Percentiles rank a stretch among this genome's conserved stretches.
These are phyloP conservation scores for Caracal caracal DNA, from an alignment of 2,113 vertebrate species.

Conservation along the genomic window DNA sequence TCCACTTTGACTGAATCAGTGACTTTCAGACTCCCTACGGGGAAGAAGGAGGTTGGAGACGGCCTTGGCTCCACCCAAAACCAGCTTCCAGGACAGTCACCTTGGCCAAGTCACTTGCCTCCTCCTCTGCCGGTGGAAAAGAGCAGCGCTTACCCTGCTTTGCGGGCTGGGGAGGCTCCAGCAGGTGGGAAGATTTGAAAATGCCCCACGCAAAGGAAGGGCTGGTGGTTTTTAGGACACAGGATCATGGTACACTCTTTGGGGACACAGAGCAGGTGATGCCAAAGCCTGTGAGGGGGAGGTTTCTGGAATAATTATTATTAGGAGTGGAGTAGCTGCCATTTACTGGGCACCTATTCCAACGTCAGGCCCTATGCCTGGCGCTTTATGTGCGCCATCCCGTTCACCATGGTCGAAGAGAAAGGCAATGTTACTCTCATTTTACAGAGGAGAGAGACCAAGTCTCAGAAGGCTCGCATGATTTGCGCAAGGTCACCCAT, in stretches of 20 bases:
- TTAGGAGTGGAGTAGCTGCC: neutral
- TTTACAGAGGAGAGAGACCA: neutral
- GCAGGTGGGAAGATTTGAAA: neutral
- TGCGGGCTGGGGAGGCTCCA: neutral
- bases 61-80: neutral
- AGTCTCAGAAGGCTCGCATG: neutral
- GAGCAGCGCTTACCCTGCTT: neutral
- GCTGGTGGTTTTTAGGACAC: neutral
- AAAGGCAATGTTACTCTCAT: neutral
- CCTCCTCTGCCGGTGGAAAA: too few relatives aligned
- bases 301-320: conserved; percentile 24
- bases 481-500: neutral
- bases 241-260: neutral
- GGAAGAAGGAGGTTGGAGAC: neutral
- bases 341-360: neutral
- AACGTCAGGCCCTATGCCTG: neutral
- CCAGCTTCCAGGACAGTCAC: neutral
- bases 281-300: neutral
- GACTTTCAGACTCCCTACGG: neutral
- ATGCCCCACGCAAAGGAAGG: neutral
- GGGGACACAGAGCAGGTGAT: neutral
- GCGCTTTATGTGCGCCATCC: neutral
- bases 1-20: neutral
- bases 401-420: neutral
- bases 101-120: neutral